These are phyloP conservation scores for Taeniopygia guttata DNA, from an alignment of 2,797 vertebrate species.

Conservation along the genomic window DNA sequence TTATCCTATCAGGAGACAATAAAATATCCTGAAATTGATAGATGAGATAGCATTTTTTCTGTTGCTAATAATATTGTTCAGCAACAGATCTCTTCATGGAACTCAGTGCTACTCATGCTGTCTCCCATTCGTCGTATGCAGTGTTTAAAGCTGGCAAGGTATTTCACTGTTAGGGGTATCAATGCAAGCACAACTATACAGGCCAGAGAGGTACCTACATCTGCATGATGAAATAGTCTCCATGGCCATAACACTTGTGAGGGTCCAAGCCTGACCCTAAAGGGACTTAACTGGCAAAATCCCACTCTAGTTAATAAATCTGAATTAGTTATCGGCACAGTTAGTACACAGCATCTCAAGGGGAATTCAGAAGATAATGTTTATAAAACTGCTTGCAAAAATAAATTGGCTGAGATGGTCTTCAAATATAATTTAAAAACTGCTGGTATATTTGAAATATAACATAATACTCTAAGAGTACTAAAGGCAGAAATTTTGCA, in stretches of 20 bases:
- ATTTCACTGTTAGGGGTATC: not conserved
- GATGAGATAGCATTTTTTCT: not conserved
- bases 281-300: not conserved
- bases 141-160: not conserved
- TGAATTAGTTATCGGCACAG: not conserved
- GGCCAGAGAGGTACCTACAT: not conserved
- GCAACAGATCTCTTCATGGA: not conserved
- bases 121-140: fast-evolving
- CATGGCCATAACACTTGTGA: not conserved
- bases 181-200: not conserved
- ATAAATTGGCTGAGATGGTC: fast-evolving
- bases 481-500: not conserved
- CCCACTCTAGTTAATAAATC: not conserved
- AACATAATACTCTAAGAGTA: not conserved
- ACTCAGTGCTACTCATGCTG: not conserved
- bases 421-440: not conserved
- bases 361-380: not conserved
- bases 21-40: not conserved
- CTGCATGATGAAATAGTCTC: not conserved
- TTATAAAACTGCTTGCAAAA: not conserved
- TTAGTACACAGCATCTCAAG: not conserved
- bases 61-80: not conserved
- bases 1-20: not conserved
- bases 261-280: not conserved
- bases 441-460: not conserved